These are phyloP conservation scores for Crossocerus cetratus DNA, from an alignment of 2,888 invertebrate species.

Conservation along the genomic window DNA sequence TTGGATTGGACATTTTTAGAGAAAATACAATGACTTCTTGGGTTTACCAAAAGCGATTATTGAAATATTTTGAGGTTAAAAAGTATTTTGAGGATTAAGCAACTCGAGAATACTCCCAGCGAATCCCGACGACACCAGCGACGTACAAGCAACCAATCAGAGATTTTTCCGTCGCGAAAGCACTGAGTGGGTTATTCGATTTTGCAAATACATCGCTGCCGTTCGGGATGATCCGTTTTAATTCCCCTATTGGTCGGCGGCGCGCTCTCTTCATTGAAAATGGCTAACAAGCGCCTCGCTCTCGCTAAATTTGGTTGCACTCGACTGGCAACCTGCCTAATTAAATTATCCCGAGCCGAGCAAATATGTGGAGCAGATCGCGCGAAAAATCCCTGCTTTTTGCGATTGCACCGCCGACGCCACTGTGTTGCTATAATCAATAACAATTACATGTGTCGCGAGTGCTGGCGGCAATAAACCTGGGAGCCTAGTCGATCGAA, in stretches of 20 bases:
- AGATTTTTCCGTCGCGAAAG: constrained; percentile 19
- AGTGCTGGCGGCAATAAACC: too few species aligned
- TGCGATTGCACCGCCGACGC: neutral
- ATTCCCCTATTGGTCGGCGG: constrained; percentile 56
- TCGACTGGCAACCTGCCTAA: constrained; percentile 46
- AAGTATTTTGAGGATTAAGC: too few species aligned
- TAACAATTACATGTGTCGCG: too few species aligned
- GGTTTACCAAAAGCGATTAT: too few species aligned
- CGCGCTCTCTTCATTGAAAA: constrained; percentile 41
- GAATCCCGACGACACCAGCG: too few species aligned
- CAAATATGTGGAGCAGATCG: constrained; percentile 56
- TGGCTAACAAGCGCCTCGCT: constrained; percentile 22
- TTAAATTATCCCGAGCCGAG: constrained; percentile 60
- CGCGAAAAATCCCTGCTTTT: constrained; percentile 35
- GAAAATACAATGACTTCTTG: too few species aligned
- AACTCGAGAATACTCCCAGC: too few species aligned
- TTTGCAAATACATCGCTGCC: constrained; percentile 41
- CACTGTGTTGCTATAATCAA: too few species aligned
- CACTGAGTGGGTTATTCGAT: constrained; percentile 55
- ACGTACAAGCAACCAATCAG: too few species aligned
- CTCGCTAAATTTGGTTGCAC: constrained; percentile 42
- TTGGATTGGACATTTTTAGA: too few species aligned
- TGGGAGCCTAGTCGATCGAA: too few species aligned
- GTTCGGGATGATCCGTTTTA: constrained; percentile 59
- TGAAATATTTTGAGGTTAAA: too few species aligned